Conservation (phyloP, 2,113 vertebrate genomes). For the Oryzias curvinotus region DNA sequence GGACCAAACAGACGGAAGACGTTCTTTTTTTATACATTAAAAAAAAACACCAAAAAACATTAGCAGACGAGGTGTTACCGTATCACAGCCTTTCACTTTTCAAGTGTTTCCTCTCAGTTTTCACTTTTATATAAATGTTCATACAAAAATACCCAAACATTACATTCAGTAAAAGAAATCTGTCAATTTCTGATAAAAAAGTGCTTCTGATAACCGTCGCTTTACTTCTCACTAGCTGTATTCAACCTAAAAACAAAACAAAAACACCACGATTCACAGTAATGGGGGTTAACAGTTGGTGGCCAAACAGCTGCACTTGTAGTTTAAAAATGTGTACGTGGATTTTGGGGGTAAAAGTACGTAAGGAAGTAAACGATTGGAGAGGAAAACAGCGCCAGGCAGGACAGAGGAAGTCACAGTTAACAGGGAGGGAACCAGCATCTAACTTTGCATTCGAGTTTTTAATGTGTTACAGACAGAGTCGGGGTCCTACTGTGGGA, state of each 20-base stretch:
- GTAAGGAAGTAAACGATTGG: slow-evolving; percentile 40
- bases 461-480: slow-evolving; percentile 22
- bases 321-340: slow-evolving; percentile 64
- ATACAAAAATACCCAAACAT: slow-evolving; percentile 68
- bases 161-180: slow-evolving; percentile 74
- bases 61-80: slow-evolving; percentile 21
- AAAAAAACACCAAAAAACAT: neutral
- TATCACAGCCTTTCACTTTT: slow-evolving; percentile 29
- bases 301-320: slow-evolving; percentile 57
- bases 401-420: slow-evolving; percentile 24
- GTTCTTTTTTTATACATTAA: slow-evolving; percentile 9
- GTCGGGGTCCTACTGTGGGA: slow-evolving; percentile 23
- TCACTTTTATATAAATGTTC: slow-evolving; percentile 61
- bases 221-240: slow-evolving; percentile 21
- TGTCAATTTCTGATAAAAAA: slow-evolving; percentile 61
- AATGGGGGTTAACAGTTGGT: slow-evolving; percentile 68
- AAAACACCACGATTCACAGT: slow-evolving; percentile 70
- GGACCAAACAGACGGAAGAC: slow-evolving; percentile 52
- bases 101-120: slow-evolving; percentile 29
- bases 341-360: slow-evolving; percentile 31
- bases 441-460: slow-evolving; percentile 23
- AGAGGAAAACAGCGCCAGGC: slow-evolving; percentile 33
- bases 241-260: slow-evolving; percentile 55
- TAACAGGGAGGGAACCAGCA: slow-evolving; percentile 12
- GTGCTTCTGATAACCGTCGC: slow-evolving; percentile 61